Conservation (phyloP, 2,797 vertebrate genomes). For the Eurystomus glaucurus region DNA sequence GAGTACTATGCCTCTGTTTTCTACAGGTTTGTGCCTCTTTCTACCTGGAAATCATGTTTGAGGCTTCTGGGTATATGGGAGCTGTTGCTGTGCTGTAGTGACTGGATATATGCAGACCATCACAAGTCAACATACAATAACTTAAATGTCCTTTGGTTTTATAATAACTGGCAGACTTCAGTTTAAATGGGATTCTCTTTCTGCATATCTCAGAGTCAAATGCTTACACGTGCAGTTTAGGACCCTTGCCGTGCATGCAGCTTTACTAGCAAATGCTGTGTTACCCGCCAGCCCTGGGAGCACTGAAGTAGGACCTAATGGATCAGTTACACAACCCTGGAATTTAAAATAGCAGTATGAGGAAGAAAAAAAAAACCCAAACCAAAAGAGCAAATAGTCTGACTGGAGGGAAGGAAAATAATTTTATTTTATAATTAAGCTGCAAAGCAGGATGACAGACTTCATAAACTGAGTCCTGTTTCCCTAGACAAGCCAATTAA, state of each 20-base stretch:
- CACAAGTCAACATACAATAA: fast-evolving
- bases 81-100: fast-evolving
- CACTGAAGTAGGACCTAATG: not conserved
- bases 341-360: not conserved
- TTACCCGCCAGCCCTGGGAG: not conserved
- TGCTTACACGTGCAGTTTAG: not conserved
- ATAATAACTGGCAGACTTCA: not conserved
- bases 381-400: conserved; percentile 1
- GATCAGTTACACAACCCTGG: not conserved
- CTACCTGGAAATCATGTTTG: not conserved
- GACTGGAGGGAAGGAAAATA: not conserved
- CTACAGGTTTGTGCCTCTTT: not conserved
- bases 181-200: fast-evolving
- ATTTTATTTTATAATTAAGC: conserved; percentile 67
- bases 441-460: conserved; percentile 48
- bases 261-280: fast-evolving
- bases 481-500: conserved; percentile 70
- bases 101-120: not conserved
- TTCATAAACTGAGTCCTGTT: conserved; percentile 40
- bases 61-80: not conserved
- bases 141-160: not conserved
- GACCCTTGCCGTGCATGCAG: not conserved
- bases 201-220: not conserved
- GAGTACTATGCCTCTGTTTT: not conserved
- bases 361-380: not conserved